Percentiles rank a stretch among this genome's conserved stretches.
These are phyloP conservation scores for Thermophis baileyi DNA, from an alignment of 2,113 vertebrate species.

Conservation along the genomic window DNA sequence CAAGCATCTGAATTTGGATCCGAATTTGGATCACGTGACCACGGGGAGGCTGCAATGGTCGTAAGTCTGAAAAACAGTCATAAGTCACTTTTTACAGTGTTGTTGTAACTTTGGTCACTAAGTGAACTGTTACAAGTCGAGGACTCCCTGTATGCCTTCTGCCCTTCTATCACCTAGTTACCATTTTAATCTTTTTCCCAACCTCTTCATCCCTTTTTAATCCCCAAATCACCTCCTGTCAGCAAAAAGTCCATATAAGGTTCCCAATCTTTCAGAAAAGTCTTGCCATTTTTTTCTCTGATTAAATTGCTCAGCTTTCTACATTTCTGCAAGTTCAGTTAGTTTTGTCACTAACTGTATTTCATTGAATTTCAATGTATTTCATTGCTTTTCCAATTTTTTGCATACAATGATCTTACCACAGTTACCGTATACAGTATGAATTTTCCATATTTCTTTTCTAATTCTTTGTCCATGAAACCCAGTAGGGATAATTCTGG, in stretches of 20 bases:
- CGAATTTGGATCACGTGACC: too few species aligned
- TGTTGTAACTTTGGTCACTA: too few species aligned
- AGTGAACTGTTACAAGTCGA: too few species aligned
- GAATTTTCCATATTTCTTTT: background rate
- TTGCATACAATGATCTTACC: background rate
- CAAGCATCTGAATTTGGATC: too few species aligned
- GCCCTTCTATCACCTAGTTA: background rate
- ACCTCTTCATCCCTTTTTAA: background rate
- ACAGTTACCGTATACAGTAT: background rate
- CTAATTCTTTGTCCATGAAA: background rate
- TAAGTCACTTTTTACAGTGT: too few species aligned
- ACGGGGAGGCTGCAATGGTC: too few species aligned
- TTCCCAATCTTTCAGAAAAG: background rate
- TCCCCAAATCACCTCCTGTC: background rate
- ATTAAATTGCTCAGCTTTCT: background rate
- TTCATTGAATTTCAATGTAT: background rate
- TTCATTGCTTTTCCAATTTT: background rate
- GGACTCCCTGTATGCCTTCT: background rate
- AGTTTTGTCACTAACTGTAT: background rate
- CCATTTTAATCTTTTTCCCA: background rate
- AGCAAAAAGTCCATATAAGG: background rate
- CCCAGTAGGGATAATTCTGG: background rate
- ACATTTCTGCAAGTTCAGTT: background rate
- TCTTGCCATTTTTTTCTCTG: background rate
- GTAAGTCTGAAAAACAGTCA: too few species aligned